Conservation (phyloP, 2,797 vertebrate species). For the Sphaeramia orbicularis region DNA sequence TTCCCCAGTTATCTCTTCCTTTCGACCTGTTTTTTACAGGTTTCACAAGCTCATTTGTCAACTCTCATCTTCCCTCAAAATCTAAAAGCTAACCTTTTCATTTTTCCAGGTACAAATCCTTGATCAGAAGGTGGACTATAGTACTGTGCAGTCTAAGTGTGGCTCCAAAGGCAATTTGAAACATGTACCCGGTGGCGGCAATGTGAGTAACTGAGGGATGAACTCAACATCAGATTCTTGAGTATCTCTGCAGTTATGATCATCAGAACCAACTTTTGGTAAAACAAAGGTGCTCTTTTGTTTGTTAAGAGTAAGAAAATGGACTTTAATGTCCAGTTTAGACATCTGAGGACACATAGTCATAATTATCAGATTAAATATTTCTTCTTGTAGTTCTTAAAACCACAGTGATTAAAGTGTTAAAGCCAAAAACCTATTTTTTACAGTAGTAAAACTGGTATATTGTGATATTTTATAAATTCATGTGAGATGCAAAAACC, state of each 20-base stretch:
- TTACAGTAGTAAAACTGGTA: too few species aligned
- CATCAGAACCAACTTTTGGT: constrained; percentile 51
- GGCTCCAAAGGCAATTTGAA: constrained; percentile 95
- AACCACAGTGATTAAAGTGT: too few species aligned
- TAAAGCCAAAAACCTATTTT: too few species aligned
- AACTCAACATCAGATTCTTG: constrained; percentile 71
- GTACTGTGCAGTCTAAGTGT: constrained; percentile 93
- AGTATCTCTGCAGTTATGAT: constrained; percentile 77
- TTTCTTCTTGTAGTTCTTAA: constrained; percentile 80
- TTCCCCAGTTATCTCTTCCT: too few species aligned
- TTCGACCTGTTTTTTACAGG: neutral
- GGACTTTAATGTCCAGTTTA: constrained; percentile 83
- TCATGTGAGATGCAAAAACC: too few species aligned
- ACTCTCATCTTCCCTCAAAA: constrained; percentile 13
- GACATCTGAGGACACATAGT: too few species aligned
- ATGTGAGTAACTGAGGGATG: constrained; percentile 89
- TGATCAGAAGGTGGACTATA: constrained; percentile 95
- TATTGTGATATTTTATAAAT: too few species aligned
- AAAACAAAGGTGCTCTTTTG: constrained; percentile 28
- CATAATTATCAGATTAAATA: too few species aligned
- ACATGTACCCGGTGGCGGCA: constrained; percentile 92
- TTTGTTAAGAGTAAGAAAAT: constrained; percentile 89
- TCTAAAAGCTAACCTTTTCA: constrained; percentile 66
- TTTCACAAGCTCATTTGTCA: constrained; percentile 31
- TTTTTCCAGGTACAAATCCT: constrained; percentile 91